Percentiles rank a stretch among this genome's conserved stretches.
Evolutionary conservation across 2,113 vertebrate genomes (phyloP).

Genomic region (Xenopus borealis): DNA sequence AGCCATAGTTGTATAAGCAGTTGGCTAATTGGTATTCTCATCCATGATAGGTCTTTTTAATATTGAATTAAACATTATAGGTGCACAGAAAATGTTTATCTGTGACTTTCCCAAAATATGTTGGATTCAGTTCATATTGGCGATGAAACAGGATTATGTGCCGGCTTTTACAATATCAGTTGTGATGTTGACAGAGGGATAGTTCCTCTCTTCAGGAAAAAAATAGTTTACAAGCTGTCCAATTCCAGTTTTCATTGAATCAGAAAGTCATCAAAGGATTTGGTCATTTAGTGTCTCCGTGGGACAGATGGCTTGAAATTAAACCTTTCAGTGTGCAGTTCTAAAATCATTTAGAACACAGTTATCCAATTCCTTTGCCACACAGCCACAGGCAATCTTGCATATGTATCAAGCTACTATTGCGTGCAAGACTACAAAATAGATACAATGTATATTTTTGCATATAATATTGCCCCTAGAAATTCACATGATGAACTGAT

Average conservation of each 20-base stretch:
- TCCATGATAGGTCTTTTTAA: neutral
- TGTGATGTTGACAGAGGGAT: conserved; percentile 20
- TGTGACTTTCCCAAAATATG: conserved; percentile 5
- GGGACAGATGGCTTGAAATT: conserved; percentile 40
- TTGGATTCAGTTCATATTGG: conserved; percentile 19
- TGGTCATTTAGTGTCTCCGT: conserved; percentile 42
- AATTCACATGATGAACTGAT: too few species aligned
- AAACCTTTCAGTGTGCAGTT: conserved; percentile 25
- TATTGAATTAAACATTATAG: conserved; percentile 13
- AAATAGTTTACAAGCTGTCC: conserved; percentile 43
- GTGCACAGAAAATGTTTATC: conserved; percentile 3
- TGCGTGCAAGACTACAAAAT: neutral
- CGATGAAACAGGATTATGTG: conserved; percentile 18
- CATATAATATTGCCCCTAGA: too few species aligned
- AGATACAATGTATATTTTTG: neutral
- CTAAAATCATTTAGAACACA: conserved; percentile 12
- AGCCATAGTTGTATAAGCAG: neutral
- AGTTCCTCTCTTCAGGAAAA: conserved; percentile 12
- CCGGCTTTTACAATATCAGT: conserved; percentile 30
- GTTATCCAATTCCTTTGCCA: conserved; percentile 11
- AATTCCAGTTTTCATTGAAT: conserved; percentile 21
- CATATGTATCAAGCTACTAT: neutral
- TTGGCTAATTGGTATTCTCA: too few species aligned
- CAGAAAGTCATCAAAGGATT: conserved; percentile 29
- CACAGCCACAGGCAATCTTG: conserved; percentile 16